Evolutionary conservation across 2,888 invertebrate genomes (phyloP), one percentile per base, ranked within the genome.

Genomic region (Metacarcinus magister): DNA sequence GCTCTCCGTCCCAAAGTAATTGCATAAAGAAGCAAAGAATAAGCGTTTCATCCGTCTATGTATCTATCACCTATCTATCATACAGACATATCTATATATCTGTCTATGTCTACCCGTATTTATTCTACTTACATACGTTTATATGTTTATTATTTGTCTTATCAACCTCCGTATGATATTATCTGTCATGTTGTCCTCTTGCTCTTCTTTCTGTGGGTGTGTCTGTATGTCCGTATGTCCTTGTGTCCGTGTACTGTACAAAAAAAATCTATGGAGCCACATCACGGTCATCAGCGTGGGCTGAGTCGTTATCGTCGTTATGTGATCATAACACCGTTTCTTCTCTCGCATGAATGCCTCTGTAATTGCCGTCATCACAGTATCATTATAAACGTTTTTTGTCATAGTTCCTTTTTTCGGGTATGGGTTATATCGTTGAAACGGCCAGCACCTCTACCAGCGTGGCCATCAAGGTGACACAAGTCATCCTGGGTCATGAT

Each of bases 291-390:
- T 54, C 54, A 54, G 75, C 5, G 16, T n/a, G n/a, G 75, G 28
- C 75, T 1, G 23, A 7, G 75, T 75, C 28, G 67, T 67, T 67
- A 67, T 67, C 23, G 67, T 67, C 67, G 75, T 75, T 75, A 75
- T 28, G 75, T 75, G 75, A 75, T 75, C 75, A 75, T 75, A 75
- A 75, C 75, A 23, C n/a, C 28, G 75, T 75, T 23, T 75, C 75
- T 75, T 75, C 75, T 23, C 5, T 23, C 75, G 7, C 75, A 75
- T 75, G 23, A 75, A 75, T 75, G 75, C n/a, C 28, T 7, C 75
- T n/a, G n/a, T 75, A 75, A 75, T 75, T 28, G 75, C n/a, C 75
- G n/a, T 28, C 75, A 75, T 75, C 75, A 2, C 75, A 75, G 75
- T 75, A 75, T n/a, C 75, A 75, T 75, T 75, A 28, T 3, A 75